Conservation (phyloP, 2,113 vertebrate genomes). For the Rhizomys pruinosus region DNA sequence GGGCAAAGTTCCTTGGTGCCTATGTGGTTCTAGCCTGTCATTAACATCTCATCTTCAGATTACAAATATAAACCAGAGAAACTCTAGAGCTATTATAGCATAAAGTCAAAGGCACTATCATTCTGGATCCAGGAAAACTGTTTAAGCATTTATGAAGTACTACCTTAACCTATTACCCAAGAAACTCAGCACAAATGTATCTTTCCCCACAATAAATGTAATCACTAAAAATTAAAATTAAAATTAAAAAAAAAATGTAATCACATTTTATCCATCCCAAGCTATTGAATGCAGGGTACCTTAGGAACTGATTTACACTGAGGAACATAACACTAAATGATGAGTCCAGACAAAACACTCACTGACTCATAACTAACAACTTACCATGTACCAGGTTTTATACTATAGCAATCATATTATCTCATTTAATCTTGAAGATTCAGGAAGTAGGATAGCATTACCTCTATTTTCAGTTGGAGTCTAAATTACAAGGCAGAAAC, state of each 20-base stretch:
- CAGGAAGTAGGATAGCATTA: neutral
- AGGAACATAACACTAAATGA: neutral
- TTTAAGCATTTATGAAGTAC: conserved; percentile 13
- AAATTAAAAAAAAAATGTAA: no score
- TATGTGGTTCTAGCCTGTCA: neutral
- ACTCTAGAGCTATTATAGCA: neutral
- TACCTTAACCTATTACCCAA: conserved; percentile 11
- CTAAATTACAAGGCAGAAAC: no score
- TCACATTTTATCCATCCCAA: conserved; percentile 6
- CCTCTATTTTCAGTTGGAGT: neutral
- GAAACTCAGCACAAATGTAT: neutral
- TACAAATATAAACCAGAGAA: conserved; percentile 18
- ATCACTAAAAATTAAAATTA: no score
- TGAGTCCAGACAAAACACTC: neutral
- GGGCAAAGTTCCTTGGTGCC: neutral
- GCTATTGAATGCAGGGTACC: neutral
- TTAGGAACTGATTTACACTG: neutral
- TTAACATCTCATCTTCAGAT: neutral
- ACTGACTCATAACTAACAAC: neutral
- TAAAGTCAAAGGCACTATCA: conserved; percentile 45
- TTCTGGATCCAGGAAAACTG: neutral
- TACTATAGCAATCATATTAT: neutral
- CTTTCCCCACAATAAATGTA: neutral
- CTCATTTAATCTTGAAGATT: neutral
- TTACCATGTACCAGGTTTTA: neutral